Percentiles rank a stretch among this genome's conserved stretches.
phyloP scores from a whole-genome alignment of 2,888 invertebrate genomes.

The Bursaphelenchus okinawaensis region DNA sequence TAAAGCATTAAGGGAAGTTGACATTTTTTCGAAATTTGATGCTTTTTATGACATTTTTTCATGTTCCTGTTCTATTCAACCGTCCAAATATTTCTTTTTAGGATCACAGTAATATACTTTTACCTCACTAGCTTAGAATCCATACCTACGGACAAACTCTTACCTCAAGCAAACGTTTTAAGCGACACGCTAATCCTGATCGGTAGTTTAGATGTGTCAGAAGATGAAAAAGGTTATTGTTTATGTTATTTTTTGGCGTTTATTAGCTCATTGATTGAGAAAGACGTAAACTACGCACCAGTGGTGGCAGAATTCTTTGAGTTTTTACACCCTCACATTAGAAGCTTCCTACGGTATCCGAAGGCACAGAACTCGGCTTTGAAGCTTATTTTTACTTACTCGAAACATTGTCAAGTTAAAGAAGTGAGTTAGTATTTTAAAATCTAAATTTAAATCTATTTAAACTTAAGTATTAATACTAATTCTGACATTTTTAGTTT shows the following conservation, averaged over 20 bases:
- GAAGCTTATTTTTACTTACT: background rate
- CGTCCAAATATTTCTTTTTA: too few species aligned
- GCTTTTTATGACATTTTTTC: too few species aligned
- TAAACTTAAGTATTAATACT: too few species aligned
- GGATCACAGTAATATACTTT: background rate
- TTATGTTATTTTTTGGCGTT: background rate
- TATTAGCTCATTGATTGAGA: background rate
- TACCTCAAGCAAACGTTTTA: background rate
- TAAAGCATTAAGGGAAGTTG: too few species aligned
- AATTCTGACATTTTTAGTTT: too few species aligned
- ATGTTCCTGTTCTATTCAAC: too few species aligned
- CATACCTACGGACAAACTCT: background rate
- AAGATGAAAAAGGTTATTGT: background rate
- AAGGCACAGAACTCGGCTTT: background rate
- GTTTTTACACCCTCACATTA: background rate
- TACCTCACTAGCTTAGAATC: background rate
- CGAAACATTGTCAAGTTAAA: background rate
- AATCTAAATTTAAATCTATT: too few species aligned
- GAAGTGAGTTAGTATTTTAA: too few species aligned
- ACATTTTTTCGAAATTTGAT: too few species aligned
- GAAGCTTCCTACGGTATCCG: background rate
- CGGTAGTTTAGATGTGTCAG: background rate
- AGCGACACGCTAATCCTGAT: background rate
- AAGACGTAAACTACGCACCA: background rate
- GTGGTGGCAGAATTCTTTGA: background rate